phyloP scores from a whole-genome alignment of 2,797 vertebrate genomes.

The Labroides dimidiatus region DNA sequence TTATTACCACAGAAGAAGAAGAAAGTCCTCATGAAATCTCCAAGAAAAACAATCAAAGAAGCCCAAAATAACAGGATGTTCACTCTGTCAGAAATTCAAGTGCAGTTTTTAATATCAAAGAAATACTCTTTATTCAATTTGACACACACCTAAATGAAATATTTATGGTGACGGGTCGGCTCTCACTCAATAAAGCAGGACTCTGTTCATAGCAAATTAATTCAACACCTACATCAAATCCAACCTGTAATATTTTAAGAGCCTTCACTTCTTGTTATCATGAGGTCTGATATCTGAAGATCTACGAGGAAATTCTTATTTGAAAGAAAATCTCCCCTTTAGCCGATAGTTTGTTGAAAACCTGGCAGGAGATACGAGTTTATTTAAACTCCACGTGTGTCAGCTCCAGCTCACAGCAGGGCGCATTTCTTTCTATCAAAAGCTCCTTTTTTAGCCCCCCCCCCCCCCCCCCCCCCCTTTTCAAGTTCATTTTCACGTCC shows the following conservation, averaged over 20 bases:
- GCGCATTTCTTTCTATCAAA: constrained; percentile 83
- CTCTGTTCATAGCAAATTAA: constrained; percentile 36
- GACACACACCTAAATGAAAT: constrained; percentile 34
- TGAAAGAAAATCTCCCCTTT: constrained; percentile 78
- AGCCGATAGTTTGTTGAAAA: constrained; percentile 79
- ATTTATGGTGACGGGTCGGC: constrained; percentile 20
- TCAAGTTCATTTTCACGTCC: constrained; percentile 75
- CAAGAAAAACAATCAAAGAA: constrained; percentile 7
- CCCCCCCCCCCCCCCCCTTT: constrained; percentile 51
- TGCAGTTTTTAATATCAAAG: constrained; percentile 21
- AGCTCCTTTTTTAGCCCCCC: constrained; percentile 78
- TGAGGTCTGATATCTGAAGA: constrained; percentile 69
- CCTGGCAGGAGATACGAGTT: constrained; percentile 77
- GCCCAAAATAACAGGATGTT: constrained; percentile 16
- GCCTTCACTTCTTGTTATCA: constrained; percentile 72
- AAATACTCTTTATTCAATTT: constrained; percentile 22
- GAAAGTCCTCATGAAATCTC: constrained; percentile 15
- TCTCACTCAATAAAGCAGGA: constrained; percentile 40
- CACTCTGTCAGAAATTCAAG: constrained; percentile 18
- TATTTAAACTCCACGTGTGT: constrained; percentile 86
- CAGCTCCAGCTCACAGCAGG: constrained; percentile 82
- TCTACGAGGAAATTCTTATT: constrained; percentile 74
- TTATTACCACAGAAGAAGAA: constrained; percentile 31
- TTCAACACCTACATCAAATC: constrained; percentile 55
- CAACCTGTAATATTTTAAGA: constrained; percentile 62